Percentiles rank a stretch among this genome's conserved stretches.
These are phyloP conservation scores for Thinocorus orbignyianus DNA, from an alignment of 2,113 vertebrate genomes.

Conservation along the genomic window DNA sequence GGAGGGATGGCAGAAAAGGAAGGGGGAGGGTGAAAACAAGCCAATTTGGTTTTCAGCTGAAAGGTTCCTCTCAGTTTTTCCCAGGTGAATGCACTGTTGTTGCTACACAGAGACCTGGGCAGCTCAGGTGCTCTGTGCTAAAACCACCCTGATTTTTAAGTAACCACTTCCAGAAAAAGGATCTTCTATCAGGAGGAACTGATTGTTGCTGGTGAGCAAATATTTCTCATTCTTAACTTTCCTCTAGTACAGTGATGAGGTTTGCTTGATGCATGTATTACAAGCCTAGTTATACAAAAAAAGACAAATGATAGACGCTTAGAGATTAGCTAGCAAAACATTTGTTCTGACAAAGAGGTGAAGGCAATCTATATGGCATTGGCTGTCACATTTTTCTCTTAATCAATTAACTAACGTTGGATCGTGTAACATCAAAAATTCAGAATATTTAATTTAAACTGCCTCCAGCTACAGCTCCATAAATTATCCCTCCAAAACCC, in stretches of 20 bases:
- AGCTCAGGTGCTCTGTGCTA: slow-evolving; percentile 37
- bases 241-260: not conserved
- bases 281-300: not conserved
- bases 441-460: not conserved
- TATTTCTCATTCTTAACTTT: slow-evolving; percentile 32
- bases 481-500: not conserved
- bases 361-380: not conserved
- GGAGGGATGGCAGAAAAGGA: not conserved
- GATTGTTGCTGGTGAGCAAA: slow-evolving; percentile 63
- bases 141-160: slow-evolving; percentile 53
- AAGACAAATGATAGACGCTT: not conserved
- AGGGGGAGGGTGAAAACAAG: slow-evolving; percentile 12
- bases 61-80: slow-evolving; percentile 14
- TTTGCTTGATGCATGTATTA: not conserved
- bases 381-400: not conserved
- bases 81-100: slow-evolving; percentile 24
- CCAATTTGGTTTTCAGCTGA: not conserved
- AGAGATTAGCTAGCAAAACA: not conserved
- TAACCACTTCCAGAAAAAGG: slow-evolving; percentile 9
- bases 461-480: not conserved
- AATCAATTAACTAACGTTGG: not conserved
- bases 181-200: not conserved
- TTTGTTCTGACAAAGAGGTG: not conserved
- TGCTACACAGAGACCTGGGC: not conserved
- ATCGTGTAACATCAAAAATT: not conserved